phyloP scores from a whole-genome alignment of 2,113 vertebrate species.

The Hemichromis elongatus region DNA sequence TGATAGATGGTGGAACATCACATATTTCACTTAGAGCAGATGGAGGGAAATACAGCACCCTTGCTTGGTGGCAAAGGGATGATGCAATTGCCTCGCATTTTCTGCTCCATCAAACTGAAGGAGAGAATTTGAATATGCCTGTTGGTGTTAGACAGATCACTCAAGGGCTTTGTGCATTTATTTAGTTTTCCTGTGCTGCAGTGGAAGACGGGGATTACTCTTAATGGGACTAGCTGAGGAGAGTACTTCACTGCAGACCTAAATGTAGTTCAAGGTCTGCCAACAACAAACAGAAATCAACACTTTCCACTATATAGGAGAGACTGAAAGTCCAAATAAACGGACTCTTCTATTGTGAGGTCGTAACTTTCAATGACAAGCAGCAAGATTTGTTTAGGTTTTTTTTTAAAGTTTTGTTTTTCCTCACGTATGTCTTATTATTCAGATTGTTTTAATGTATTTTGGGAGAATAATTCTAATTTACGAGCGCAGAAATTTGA shows the following conservation, averaged over 20 bases:
- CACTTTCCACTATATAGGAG: background rate
- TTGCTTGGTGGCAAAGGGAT: slow-evolving; percentile 41
- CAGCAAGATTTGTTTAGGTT: accelerated
- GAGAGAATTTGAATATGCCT: slow-evolving; percentile 13
- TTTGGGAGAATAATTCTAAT: too few relatives aligned
- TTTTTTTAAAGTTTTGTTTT: background rate
- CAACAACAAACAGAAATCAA: background rate
- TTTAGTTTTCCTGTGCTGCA: background rate
- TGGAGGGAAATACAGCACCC: slow-evolving; percentile 39
- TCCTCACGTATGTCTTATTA: background rate
- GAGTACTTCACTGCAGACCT: background rate
- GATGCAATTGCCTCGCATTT: slow-evolving; percentile 41
- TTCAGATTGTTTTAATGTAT: background rate
- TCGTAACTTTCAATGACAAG: background rate
- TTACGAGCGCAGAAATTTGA: background rate
- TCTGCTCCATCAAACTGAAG: slow-evolving; percentile 42
- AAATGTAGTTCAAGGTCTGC: background rate
- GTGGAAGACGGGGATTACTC: background rate
- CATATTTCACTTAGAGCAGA: slow-evolving; percentile 44
- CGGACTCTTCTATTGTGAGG: background rate
- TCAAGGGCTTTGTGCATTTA: background rate
- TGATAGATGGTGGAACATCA: slow-evolving; percentile 32
- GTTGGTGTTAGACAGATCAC: slow-evolving; percentile 27
- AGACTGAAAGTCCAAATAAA: background rate
- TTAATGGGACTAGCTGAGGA: background rate